phyloP scores from a whole-genome alignment of 2,797 vertebrate species.

The Clamator glandarius region DNA sequence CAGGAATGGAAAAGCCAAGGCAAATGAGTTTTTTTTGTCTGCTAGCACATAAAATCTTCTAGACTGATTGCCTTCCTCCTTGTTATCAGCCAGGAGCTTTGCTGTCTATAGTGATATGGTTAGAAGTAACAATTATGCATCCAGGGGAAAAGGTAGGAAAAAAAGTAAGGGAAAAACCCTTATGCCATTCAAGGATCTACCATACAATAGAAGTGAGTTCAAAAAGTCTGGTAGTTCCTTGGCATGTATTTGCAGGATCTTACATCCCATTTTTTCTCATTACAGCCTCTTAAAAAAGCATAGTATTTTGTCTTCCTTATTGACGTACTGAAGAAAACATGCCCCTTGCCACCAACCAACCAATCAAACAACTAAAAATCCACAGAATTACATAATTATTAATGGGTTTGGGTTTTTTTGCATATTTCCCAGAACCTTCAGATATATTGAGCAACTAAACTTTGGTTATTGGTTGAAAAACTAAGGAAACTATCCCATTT shows the following conservation, averaged over 20 bases:
- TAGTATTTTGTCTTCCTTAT: not conserved
- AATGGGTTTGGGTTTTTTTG: not conserved
- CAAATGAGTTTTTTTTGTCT: not conserved
- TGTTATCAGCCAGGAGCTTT: not conserved
- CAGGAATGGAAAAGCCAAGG: not conserved
- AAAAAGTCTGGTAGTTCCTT: not conserved
- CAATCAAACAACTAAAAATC: not conserved
- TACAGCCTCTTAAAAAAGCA: not conserved
- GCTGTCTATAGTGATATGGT: not conserved
- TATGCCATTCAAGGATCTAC: not conserved
- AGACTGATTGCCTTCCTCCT: not conserved
- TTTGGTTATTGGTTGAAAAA: not conserved
- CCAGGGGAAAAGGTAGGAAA: not conserved
- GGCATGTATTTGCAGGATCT: not conserved
- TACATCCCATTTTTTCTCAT: not conserved
- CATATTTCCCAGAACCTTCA: not conserved
- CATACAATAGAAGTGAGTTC: not conserved
- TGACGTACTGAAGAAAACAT: not conserved
- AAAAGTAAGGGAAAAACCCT: not conserved
- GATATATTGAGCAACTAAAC: not conserved
- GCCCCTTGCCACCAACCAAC: too few species aligned
- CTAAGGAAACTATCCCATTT: not conserved
- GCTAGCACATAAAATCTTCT: not conserved
- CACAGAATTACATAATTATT: not conserved
- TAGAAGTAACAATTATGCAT: not conserved